Evolutionary conservation across 2,888 invertebrate genomes (phyloP).

Genomic region (Caenorhabditis afra): DNA sequence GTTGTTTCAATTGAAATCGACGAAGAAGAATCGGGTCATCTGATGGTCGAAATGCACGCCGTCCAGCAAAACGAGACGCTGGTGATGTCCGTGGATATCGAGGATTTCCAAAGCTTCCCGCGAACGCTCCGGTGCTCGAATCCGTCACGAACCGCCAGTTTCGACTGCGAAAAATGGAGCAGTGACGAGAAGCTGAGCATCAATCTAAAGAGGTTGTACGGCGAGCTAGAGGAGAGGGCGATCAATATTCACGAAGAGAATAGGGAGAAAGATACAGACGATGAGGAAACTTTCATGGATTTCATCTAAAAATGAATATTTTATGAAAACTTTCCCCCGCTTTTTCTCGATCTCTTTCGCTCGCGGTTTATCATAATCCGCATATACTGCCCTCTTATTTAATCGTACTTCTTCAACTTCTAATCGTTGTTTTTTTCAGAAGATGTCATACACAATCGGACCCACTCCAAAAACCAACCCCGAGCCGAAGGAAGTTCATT

Average conservation of each 20-base stretch:
- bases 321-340: background rate
- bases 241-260: background rate
- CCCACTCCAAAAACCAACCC: slow-evolving; percentile 20
- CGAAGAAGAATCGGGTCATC: slow-evolving; percentile 29
- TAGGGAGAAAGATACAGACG: slow-evolving; percentile 13
- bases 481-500: slow-evolving; percentile 58
- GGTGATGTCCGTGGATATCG: slow-evolving; percentile 22
- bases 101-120: slow-evolving; percentile 39
- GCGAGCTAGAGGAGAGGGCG: slow-evolving; percentile 12
- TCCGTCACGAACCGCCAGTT: slow-evolving; percentile 15
- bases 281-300: slow-evolving; percentile 40
- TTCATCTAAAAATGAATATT: slow-evolving; percentile 28
- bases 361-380: too few species aligned
- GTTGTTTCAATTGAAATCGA: slow-evolving; percentile 28
- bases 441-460: slow-evolving; percentile 47
- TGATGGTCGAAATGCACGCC: slow-evolving; percentile 16
- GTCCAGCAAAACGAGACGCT: slow-evolving; percentile 31
- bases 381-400: too few species aligned
- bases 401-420: too few species aligned
- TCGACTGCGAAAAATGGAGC: slow-evolving; percentile 55
- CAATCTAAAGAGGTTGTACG: slow-evolving; percentile 35
- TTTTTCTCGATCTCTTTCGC: too few species aligned
- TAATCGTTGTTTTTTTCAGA: slow-evolving; percentile 3
- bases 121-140: slow-evolving; percentile 37
- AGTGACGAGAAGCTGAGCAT: slow-evolving; percentile 39